phyloP scores from a whole-genome alignment of 2,113 vertebrate genomes.

The Catharus fuscescens region DNA sequence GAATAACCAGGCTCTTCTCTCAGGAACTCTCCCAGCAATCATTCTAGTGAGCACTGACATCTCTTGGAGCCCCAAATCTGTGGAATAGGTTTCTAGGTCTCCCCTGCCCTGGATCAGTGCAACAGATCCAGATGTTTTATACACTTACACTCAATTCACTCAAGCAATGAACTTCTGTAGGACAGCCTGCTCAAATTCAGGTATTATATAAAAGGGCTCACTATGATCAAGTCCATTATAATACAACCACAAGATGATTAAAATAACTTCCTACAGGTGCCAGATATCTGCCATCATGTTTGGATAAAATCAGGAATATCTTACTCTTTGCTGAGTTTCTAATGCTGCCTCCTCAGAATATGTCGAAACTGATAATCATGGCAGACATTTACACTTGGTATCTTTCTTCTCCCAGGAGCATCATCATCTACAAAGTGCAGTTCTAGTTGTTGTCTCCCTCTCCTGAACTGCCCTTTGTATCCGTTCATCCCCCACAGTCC shows the following conservation, averaged over 20 bases:
- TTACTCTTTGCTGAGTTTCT: constrained; percentile 22
- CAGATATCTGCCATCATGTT: constrained; percentile 40
- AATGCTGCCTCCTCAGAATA: constrained; percentile 53
- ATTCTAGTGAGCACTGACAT: not conserved
- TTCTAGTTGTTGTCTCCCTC: constrained; percentile 15
- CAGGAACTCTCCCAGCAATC: not conserved
- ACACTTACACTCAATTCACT: not conserved
- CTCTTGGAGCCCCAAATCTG: not conserved
- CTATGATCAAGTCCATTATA: not conserved
- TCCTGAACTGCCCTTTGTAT: constrained; percentile 47
- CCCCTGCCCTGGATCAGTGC: not conserved
- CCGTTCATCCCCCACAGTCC: constrained; percentile 35
- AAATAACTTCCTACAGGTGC: constrained; percentile 47
- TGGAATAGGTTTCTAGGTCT: not conserved
- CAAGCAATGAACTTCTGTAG: not conserved
- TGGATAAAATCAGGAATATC: not conserved
- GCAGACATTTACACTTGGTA: constrained; percentile 34
- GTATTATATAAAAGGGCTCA: not conserved
- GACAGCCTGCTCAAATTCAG: not conserved
- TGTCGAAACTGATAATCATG: constrained; percentile 27
- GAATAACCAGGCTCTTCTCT: not conserved
- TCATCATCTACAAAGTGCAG: not conserved
- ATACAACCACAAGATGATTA: not conserved
- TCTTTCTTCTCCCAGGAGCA: constrained; percentile 38
- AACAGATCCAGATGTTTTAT: not conserved